Percentiles rank a stretch among this genome's conserved stretches.
These are phyloP conservation scores for Cyclopterus lumpus DNA, from an alignment of 2,797 vertebrate genomes.

Conservation along the genomic window DNA sequence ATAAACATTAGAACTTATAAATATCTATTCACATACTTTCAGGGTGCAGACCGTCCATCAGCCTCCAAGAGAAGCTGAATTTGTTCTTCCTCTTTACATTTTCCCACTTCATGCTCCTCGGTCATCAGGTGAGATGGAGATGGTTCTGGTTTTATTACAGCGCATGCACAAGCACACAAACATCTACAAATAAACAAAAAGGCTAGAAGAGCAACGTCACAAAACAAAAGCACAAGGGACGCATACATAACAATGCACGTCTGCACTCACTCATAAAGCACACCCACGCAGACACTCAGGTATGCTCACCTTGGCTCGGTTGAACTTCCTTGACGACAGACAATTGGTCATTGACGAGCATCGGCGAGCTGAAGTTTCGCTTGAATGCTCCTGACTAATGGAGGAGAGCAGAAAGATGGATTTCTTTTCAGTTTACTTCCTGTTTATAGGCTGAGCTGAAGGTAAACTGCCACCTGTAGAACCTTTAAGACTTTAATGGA, in stretches of 20 bases:
- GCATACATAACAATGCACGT: conserved; percentile 28
- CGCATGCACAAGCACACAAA: conserved; percentile 45
- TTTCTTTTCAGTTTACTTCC: conserved; percentile 30
- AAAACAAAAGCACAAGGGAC: conserved; percentile 57
- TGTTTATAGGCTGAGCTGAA: conserved; percentile 18
- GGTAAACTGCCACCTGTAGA: conserved; percentile 4
- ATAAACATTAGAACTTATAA: conserved; percentile 60
- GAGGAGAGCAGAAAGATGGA: conserved; percentile 47
- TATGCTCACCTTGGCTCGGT: conserved; percentile 84
- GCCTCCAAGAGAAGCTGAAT: conserved; percentile 67
- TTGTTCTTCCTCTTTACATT: conserved; percentile 69
- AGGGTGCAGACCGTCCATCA: conserved; percentile 59
- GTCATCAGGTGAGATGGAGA: conserved; percentile 66
- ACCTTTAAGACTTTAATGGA: conserved; percentile 23
- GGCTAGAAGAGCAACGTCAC: conserved; percentile 54
- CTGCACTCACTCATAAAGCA: conserved; percentile 22
- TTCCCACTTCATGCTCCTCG: conserved; percentile 61
- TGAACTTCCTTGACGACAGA: conserved; percentile 84
- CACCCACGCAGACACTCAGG: background rate
- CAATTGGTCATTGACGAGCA: conserved; percentile 87
- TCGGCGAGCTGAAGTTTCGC: conserved; percentile 93
- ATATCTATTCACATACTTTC: conserved; percentile 75
- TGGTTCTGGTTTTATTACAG: conserved; percentile 59
- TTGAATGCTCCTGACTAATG: conserved; percentile 90
- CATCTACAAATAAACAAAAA: conserved; percentile 51